Evolutionary conservation across 2,888 invertebrate genomes (phyloP).

Genomic region (Merodon equestris): DNA sequence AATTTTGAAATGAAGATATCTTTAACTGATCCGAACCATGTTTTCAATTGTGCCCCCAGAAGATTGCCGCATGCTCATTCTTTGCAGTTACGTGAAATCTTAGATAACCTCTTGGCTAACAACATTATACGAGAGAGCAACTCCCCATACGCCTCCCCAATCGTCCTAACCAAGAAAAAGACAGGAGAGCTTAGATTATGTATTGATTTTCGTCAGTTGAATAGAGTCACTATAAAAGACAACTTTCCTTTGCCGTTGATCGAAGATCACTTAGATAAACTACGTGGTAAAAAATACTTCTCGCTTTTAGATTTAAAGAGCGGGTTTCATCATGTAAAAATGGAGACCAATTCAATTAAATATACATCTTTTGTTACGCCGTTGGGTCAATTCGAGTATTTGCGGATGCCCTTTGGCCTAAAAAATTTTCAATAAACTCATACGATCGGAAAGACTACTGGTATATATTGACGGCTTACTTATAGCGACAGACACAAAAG

Average conservation of each 20-base stretch:
- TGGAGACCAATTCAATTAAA: too few relatives aligned
- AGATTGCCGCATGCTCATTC: neutral
- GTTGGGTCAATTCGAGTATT: neutral
- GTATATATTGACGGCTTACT: too few relatives aligned
- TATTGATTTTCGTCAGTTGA: too few relatives aligned
- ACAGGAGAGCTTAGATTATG: too few relatives aligned
- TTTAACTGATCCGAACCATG: neutral
- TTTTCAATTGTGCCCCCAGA: neutral
- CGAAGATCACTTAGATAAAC: too few relatives aligned
- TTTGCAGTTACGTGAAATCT: neutral
- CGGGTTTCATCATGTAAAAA: too few relatives aligned
- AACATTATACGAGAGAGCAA: neutral
- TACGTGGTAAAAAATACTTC: neutral
- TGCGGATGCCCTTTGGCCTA: neutral
- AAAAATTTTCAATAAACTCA: constrained; percentile 2
- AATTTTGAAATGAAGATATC: neutral
- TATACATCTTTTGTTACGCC: too few relatives aligned
- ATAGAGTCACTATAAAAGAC: too few relatives aligned
- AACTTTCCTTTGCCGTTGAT: too few relatives aligned
- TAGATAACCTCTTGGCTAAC: neutral
- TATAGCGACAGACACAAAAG: too few relatives aligned
- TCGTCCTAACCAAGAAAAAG: neutral
- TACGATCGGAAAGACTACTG: too few relatives aligned
- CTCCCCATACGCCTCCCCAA: neutral
- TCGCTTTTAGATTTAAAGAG: neutral